These are phyloP conservation scores for Archilochus colubris DNA, from an alignment of 2,113 vertebrate species.

Conservation along the genomic window DNA sequence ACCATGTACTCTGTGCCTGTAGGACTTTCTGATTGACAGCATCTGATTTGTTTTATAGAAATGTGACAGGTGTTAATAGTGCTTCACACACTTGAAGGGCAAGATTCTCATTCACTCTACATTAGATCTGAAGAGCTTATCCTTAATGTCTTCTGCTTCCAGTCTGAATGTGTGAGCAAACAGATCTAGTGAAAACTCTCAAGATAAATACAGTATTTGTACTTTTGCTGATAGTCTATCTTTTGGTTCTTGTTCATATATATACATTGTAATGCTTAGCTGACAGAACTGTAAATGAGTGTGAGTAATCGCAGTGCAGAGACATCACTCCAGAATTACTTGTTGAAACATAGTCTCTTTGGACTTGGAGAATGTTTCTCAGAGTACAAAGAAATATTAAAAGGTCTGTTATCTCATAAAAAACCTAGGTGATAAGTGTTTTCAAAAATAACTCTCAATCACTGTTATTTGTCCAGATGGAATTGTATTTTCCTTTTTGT, in stretches of 20 bases:
- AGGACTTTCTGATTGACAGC: background rate
- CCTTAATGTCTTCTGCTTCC: background rate
- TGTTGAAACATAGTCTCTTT: background rate
- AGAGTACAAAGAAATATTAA: background rate
- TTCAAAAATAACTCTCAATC: constrained; percentile 32
- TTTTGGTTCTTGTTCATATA: background rate
- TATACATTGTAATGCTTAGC: background rate
- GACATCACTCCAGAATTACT: background rate
- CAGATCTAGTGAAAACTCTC: background rate
- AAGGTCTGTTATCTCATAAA: background rate
- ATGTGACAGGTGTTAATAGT: background rate
- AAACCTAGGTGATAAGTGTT: background rate
- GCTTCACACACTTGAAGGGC: background rate
- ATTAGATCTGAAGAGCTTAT: background rate
- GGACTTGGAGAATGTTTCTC: constrained; percentile 5
- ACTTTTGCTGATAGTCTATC: background rate
- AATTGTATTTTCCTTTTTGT: background rate
- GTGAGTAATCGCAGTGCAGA: background rate
- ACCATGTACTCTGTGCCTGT: background rate
- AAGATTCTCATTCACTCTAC: background rate
- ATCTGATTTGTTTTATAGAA: background rate
- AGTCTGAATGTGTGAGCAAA: background rate
- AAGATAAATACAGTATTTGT: background rate
- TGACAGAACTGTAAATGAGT: constrained; percentile 22
- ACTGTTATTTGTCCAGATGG: constrained; percentile 14